These are phyloP conservation scores for Pseudopipra pipra DNA, from an alignment of 2,113 vertebrate genomes.

Conservation along the genomic window DNA sequence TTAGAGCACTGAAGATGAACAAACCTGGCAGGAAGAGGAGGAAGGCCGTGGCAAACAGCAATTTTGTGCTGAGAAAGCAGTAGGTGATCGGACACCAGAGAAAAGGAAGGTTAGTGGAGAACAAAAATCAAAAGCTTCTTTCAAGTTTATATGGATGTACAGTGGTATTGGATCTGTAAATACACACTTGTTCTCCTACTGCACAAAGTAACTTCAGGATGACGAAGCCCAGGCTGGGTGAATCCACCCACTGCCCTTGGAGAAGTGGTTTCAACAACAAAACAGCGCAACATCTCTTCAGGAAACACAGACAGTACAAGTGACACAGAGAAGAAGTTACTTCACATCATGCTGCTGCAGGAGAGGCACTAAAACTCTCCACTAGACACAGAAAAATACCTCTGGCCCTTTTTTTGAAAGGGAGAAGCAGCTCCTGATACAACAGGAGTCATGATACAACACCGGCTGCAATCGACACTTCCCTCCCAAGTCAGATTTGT, in stretches of 20 bases:
- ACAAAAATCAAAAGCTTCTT: background rate
- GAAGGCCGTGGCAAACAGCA: background rate
- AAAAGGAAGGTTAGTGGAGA: background rate
- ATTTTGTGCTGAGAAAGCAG: background rate
- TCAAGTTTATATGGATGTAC: background rate
- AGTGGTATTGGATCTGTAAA: background rate
- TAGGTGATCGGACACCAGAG: background rate
- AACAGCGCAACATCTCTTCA: background rate
- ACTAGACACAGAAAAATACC: background rate
- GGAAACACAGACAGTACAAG: background rate
- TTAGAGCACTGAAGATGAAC: background rate
- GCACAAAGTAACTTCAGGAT: background rate
- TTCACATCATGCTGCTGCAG: background rate
- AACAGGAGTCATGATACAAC: background rate
- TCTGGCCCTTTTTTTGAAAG: background rate
- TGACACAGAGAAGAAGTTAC: background rate
- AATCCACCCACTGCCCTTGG: background rate
- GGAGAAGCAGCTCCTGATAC: background rate
- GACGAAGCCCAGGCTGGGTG: background rate
- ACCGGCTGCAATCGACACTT: rapidly evolving
- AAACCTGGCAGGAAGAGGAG: background rate
- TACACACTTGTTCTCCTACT: background rate
- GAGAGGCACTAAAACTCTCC: background rate
- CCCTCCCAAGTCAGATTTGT: background rate
- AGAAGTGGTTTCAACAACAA: background rate